These are phyloP conservation scores for Masticophis lateralis DNA, from an alignment of 2,797 vertebrate genomes.

Conservation along the genomic window DNA sequence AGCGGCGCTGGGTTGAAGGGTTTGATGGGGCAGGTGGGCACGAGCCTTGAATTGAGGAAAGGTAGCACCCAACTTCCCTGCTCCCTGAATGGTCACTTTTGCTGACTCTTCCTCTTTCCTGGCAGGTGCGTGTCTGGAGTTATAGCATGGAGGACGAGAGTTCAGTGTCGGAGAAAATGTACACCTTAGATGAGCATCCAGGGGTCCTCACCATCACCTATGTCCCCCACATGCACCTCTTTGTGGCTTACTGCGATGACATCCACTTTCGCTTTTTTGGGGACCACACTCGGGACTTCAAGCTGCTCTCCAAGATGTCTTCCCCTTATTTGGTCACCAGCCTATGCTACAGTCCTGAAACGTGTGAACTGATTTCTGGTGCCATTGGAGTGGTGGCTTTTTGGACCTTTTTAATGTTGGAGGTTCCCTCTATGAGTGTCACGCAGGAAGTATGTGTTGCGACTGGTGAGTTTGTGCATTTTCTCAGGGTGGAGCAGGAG, in stretches of 20 bases:
- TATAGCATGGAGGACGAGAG: conserved; percentile 24
- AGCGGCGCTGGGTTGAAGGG: too few species aligned
- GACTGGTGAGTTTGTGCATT: conserved; percentile 50
- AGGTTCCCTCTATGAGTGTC: conserved; percentile 42
- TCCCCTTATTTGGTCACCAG: conserved; percentile 61
- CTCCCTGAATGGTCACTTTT: background rate
- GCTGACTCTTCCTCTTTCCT: background rate
- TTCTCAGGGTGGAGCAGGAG: conserved; percentile 53
- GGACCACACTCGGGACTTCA: conserved; percentile 58
- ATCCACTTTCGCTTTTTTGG: conserved; percentile 62
- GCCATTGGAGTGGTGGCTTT: conserved; percentile 51
- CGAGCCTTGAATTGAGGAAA: too few species aligned
- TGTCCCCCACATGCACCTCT: conserved; percentile 38
- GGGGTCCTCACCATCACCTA: conserved; percentile 44
- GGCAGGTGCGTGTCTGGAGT: conserved; percentile 60
- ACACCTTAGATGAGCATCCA: conserved; percentile 41
- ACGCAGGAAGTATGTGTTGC: conserved; percentile 23
- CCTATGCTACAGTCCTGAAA: conserved; percentile 59
- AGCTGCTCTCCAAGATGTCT: conserved; percentile 18
- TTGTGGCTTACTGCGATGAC: conserved; percentile 64
- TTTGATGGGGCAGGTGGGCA: background rate
- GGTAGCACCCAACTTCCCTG: background rate
- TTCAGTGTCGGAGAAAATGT: conserved; percentile 39
- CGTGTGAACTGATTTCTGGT: conserved; percentile 58
- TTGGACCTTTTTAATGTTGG: conserved; percentile 51